Evolutionary conservation across 2,113 vertebrate species (phyloP).

Genomic region (Aramus guarauna): DNA sequence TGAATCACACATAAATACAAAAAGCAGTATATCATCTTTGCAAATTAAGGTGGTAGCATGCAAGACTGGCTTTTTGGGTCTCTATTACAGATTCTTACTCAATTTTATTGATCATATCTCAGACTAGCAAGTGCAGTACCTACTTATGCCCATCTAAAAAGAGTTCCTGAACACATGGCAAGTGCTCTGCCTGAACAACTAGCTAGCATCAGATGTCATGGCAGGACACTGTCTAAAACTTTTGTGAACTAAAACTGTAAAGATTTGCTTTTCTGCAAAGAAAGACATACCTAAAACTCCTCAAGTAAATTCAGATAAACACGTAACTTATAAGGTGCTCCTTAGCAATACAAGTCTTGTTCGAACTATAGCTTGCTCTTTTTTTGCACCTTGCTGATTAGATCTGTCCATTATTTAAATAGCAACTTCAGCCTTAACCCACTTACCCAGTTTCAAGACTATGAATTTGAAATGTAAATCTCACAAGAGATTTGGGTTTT

Average conservation of each 20-base stretch:
- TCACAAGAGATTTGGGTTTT: not conserved
- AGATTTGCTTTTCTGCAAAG: not conserved
- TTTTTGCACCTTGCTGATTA: not conserved
- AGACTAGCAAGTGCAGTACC: not conserved
- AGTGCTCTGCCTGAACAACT: not conserved
- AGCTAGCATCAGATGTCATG: not conserved
- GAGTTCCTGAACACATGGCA: not conserved
- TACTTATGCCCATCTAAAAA: not conserved
- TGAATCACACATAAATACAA: not conserved
- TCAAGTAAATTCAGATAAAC: not conserved
- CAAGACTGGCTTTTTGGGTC: not conserved
- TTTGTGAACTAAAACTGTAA: not conserved
- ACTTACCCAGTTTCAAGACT: not conserved
- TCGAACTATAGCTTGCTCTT: not conserved
- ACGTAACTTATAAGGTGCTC: not conserved
- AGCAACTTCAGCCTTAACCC: not conserved
- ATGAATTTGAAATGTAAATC: not conserved
- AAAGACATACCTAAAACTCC: not conserved
- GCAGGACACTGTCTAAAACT: not conserved
- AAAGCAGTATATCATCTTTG: not conserved
- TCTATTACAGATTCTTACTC: not conserved
- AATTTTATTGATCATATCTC: constrained; percentile 40
- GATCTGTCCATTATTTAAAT: not conserved
- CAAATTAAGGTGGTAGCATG: not conserved
- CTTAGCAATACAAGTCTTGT: not conserved